These are phyloP conservation scores for Epistrophe eligans DNA, from an alignment of 2,888 invertebrate genomes.

Conservation along the genomic window DNA sequence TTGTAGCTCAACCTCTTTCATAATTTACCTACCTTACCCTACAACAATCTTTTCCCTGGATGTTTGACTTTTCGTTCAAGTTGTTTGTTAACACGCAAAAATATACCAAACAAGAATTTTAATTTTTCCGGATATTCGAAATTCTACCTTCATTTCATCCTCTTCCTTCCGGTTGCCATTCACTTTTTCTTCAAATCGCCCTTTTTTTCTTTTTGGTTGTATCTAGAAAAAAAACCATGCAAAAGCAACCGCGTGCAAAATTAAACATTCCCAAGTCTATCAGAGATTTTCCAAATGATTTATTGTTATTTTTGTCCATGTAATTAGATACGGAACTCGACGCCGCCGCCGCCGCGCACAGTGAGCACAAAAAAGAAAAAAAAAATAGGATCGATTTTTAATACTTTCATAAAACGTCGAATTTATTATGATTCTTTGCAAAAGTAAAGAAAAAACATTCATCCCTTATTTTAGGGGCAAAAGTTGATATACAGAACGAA, in stretches of 20 bases:
- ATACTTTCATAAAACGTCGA: slow-evolving; percentile 16
- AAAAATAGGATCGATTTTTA: slow-evolving; percentile 25
- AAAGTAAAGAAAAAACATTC: background rate
- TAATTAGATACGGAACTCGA: slow-evolving; percentile 56
- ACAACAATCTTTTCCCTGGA: background rate
- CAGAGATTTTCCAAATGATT: slow-evolving; percentile 67
- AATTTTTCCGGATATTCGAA: slow-evolving; percentile 37
- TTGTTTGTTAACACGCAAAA: slow-evolving; percentile 47
- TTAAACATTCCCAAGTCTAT: slow-evolving; percentile 43
- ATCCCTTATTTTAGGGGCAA: background rate
- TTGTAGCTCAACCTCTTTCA: slow-evolving; percentile 13
- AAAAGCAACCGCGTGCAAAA: slow-evolving; percentile 28
- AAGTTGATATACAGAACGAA: background rate
- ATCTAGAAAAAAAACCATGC: background rate
- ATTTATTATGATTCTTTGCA: slow-evolving; percentile 28
- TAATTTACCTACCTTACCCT: no score
- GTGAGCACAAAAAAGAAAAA: background rate
- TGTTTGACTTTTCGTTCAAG: slow-evolving; percentile 13
- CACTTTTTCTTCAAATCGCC: slow-evolving; percentile 36
- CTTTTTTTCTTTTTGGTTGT: background rate
- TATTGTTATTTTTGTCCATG: slow-evolving; percentile 61
- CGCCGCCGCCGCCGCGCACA: background rate
- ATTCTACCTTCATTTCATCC: slow-evolving; percentile 31
- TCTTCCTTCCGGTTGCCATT: slow-evolving; percentile 52
- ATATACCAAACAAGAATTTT: slow-evolving; percentile 18